Base-by-base conservation (phyloP, 2,888 invertebrate genomes). In the Laspeyria flexula region DNA sequence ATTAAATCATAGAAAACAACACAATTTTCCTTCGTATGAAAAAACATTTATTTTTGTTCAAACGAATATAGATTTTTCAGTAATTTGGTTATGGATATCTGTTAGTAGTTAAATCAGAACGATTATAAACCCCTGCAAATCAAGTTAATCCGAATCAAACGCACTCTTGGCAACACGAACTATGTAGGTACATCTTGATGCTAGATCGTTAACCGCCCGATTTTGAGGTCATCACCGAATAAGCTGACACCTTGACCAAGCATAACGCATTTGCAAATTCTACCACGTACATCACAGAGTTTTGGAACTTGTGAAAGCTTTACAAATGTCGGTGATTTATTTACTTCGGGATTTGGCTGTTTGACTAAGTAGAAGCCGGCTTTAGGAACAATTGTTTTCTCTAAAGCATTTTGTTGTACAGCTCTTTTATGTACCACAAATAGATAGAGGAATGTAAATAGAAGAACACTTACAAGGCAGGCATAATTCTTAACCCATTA, bases 171-270 rank as follows among this genome's bases (percentile, higher is more conserved):
- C 25, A 25, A 25, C 25, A 25, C 7, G n/a, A n/a, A n/a, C n/a
- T n/a, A n/a, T n/a, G n/a, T 6, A 25, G 7, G 55, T 34, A 16
- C 42, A 49, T 53, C 79, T 76, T 81, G 76, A 82, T 78, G 77
- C 70, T 58, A 61, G 81, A 80, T 77, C 79, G 72, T 83, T 82
- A 81, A 83, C 83, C 85, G 66, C 59, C 61, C 52, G 51, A 60
- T 64, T 61, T 54, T 60, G 47, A 68, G 76, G 79, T 77, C 75
- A 60, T 33, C 47, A 60, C 52, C 56, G 60, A 39, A 46, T 61
- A 60, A 63, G 56, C 61, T 66, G 69, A 71, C 67, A 69, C 61
- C 39, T 73, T 79, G 30, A 23, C 10, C 31, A 23, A 12, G 9
- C 11, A 23, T n/a, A 6, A 33, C 21, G n/a, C 23, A 31, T 12